These are phyloP conservation scores for Bryconaethiops microstoma DNA, from an alignment of 2,797 vertebrate species.

Conservation along the genomic window DNA sequence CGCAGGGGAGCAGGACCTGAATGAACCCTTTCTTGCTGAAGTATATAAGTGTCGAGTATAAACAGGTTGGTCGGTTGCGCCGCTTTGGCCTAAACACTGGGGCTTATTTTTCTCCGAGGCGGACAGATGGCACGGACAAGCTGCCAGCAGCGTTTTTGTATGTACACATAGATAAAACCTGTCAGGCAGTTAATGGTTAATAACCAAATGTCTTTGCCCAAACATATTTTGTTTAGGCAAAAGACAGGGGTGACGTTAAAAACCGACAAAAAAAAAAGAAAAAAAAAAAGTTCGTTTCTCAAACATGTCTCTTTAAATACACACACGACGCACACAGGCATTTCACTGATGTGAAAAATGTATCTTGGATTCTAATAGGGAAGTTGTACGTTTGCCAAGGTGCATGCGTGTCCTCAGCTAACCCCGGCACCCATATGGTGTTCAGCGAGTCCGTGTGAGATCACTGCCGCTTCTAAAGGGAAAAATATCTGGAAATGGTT, in stretches of 20 bases:
- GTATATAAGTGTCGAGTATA: slow-evolving; percentile 35
- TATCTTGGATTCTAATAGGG: slow-evolving; percentile 81
- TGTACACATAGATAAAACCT: slow-evolving; percentile 47
- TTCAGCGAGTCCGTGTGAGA: slow-evolving; percentile 78
- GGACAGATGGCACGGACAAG: slow-evolving; percentile 38
- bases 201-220: slow-evolving; percentile 45
- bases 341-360: slow-evolving; percentile 80
- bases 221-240: slow-evolving; percentile 46
- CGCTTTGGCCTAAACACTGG: slow-evolving; percentile 43
- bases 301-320: slow-evolving; percentile 65
- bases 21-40: neutral
- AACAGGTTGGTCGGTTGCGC: slow-evolving; percentile 24
- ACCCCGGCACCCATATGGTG: slow-evolving; percentile 82
- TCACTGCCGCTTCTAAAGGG: slow-evolving; percentile 64
- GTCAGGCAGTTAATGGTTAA: slow-evolving; percentile 48
- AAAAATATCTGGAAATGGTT: slow-evolving; percentile 69
- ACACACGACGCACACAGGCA: slow-evolving; percentile 68
- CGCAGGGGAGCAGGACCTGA: neutral
- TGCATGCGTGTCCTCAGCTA: slow-evolving; percentile 81
- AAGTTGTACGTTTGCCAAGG: slow-evolving; percentile 81
- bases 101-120: slow-evolving; percentile 38
- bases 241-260: slow-evolving; percentile 20
- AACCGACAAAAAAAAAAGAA: neutral
- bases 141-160: slow-evolving; percentile 48
- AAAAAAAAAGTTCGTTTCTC: slow-evolving; percentile 41